phyloP scores from a whole-genome alignment of 53 echinoderm and acorn worm species.

The Paracentrotus lividus region DNA sequence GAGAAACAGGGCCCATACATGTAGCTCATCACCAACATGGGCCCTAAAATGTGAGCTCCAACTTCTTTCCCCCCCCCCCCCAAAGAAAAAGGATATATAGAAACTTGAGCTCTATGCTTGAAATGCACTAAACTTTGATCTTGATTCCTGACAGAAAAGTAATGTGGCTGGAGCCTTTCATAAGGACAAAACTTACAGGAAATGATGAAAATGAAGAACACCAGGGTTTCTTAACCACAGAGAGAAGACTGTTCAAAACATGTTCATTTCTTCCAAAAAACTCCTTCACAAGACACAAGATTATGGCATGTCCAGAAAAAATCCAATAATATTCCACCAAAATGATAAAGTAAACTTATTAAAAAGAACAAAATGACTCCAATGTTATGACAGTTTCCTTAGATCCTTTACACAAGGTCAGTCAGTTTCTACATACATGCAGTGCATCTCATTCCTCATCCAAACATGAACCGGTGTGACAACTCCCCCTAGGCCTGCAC shows the following conservation, averaged over 20 bases:
- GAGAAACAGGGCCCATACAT: no score
- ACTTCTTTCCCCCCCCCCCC: no score
- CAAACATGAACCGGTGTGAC: not conserved
- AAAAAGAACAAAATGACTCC: not conserved
- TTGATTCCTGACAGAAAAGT: no score
- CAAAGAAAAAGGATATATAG: no score
- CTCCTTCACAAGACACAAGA: not conserved
- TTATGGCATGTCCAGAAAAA: not conserved
- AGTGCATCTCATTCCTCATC: not conserved
- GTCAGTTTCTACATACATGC: not conserved
- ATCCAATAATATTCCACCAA: slow-evolving; percentile 21
- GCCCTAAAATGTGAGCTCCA: no score
- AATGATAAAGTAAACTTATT: not conserved
- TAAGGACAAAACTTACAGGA: not conserved
- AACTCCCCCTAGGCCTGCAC: slow-evolving; percentile 27
- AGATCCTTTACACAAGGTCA: not conserved
- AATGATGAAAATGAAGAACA: not conserved
- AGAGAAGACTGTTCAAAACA: not conserved
- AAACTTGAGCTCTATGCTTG: no score
- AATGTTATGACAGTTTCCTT: not conserved
- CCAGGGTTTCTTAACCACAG: not conserved
- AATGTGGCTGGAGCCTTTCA: no score
- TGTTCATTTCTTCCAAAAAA: not conserved
- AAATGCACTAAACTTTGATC: no score
- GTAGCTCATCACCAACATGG: no score